Evolutionary conservation across 2,113 vertebrate species (phyloP).

Genomic region (Alligator sinensis): DNA sequence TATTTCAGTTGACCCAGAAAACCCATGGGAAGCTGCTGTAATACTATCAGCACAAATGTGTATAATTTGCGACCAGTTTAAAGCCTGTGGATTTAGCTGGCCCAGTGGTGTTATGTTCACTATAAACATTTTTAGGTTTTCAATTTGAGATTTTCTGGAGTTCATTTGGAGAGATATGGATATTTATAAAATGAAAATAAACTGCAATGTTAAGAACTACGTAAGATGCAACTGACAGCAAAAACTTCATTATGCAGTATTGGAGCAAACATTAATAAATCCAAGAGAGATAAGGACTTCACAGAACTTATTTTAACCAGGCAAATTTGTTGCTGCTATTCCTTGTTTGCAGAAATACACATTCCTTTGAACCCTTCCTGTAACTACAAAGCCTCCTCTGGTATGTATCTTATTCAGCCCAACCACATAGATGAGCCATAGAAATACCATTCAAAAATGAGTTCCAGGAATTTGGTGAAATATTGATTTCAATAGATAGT

Average conservation of each 20-base stretch:
- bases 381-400: not conserved
- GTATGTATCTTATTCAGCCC: not conserved
- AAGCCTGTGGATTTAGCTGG: slow-evolving; percentile 17
- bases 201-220: not conserved
- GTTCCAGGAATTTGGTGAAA: not conserved
- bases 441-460: not conserved
- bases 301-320: slow-evolving; percentile 21
- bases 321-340: not conserved
- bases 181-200: slow-evolving; percentile 3
- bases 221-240: not conserved
- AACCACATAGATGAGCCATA: not conserved
- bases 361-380: slow-evolving; percentile 15
- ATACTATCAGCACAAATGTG: not conserved
- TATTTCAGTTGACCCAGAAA: not conserved
- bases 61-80: not conserved
- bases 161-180: slow-evolving; percentile 6
- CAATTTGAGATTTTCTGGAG: slow-evolving; percentile 29
- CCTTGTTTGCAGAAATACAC: slow-evolving; percentile 37
- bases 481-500: slow-evolving; percentile 21
- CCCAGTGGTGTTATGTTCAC: not conserved
- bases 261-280: not conserved
- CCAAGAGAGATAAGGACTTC: slow-evolving; percentile 9
- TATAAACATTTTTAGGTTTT: slow-evolving; percentile 1
- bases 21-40: not conserved
- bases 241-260: not conserved